Base-by-base conservation (phyloP, 2,888 invertebrate species). In the Stenurella melanura region DNA sequence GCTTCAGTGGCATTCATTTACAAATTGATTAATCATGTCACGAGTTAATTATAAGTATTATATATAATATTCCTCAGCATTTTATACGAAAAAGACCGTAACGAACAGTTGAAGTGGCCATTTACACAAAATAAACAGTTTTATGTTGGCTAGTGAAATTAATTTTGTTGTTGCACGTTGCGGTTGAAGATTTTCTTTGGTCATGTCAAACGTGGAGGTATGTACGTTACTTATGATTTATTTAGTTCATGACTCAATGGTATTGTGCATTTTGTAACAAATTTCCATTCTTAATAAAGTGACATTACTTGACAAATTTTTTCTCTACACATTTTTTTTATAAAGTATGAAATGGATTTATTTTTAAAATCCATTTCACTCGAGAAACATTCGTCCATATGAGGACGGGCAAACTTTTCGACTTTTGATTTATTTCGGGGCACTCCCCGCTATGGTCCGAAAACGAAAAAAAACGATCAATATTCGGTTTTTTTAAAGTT, bases 21-120 rank as follows among this genome's bases (percentile, higher is more conserved):
- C 70, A 75, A 76, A 80, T 80, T 80, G 76, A 80, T 78, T 80
- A 80, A 78, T 78, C 73, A 76, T 77, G 80, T 78, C 76, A 70
- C 73, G 64, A 75, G 76, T 80, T 74, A 80, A 80, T 80, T 80
- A 77, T 73, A 11, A 11, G 72, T 68, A 69, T 63, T 74, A 63
- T 74, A 57, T 74, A 68, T 56, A 63, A 68, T 61, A 74, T 57
- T 74, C 61, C 17, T 42, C 61, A n/a, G 42, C 17, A 26, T 57
- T 57, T 57, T 56, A 56, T 54, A 12, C 15, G 30, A 60, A 70
- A 70, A 70, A 64, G 19, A 18, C 17, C 12, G 12, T 34, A 26
- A 61, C 34, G 61, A 26, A 38, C 64, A 18, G 17, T 18, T 64
- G 42, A 42, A 64, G 19, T 42, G 64, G 64, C 42, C 64, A 64